These are phyloP conservation scores for Neodiprion lecontei DNA, from an alignment of 1,140 invertebrate genomes.

Conservation along the genomic window DNA sequence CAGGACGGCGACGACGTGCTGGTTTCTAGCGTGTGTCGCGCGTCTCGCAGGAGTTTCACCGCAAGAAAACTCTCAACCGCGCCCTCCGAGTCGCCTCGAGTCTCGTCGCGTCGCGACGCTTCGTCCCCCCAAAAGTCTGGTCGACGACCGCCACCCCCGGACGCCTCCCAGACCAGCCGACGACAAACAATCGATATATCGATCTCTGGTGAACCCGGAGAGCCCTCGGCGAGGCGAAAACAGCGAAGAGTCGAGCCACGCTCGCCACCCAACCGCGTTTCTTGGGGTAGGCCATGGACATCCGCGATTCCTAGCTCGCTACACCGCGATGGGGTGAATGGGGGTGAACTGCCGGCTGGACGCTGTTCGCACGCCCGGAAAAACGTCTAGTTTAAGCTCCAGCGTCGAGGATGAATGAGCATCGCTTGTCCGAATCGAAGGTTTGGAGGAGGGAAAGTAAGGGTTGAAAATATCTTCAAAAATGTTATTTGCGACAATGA, in stretches of 20 bases:
- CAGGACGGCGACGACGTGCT: too few species aligned
- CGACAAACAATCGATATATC: constrained; percentile 35
- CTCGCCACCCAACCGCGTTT: constrained; percentile 42
- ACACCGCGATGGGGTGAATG: not conserved
- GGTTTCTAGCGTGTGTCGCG: too few species aligned
- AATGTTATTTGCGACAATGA: too few species aligned
- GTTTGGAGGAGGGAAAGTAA: too few species aligned
- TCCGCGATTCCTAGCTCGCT: constrained; percentile 33
- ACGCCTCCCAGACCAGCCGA: not conserved
- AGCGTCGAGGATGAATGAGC: too few species aligned
- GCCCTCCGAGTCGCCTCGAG: too few species aligned
- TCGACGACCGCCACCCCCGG: constrained; percentile 22
- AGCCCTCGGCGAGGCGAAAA: constrained; percentile 4
- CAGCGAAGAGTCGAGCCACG: not conserved
- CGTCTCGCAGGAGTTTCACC: too few species aligned
- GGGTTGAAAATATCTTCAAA: too few species aligned
- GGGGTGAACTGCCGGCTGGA: not conserved
- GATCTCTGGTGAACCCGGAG: constrained; percentile 13
- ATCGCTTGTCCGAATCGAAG: too few species aligned
- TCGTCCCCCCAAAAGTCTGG: not conserved
- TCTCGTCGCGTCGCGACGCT: not conserved
- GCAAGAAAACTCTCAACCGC: too few species aligned
- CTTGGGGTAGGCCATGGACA: constrained; percentile 56
- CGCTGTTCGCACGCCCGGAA: too few species aligned
- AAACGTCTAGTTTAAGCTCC: too few species aligned